Conservation (phyloP, 2,888 invertebrate species). For the Drosophila setosimentum region DNA sequence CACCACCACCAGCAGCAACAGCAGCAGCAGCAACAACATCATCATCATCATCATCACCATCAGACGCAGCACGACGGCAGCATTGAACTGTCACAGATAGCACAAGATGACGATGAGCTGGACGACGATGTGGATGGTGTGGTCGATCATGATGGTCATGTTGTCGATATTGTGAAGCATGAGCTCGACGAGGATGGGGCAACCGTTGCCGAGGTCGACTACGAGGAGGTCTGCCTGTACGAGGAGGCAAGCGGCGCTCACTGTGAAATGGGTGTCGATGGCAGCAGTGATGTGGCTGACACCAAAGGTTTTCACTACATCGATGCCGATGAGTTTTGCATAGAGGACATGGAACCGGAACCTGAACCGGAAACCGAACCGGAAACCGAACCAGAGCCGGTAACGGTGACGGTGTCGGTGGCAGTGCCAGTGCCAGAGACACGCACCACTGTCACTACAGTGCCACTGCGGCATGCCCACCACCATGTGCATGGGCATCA, state of each 20-base stretch:
- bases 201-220: constrained; percentile 74
- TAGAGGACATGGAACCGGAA: constrained; percentile 67
- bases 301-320: constrained; percentile 78
- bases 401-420: constrained; percentile 33
- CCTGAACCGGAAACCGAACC: constrained; percentile 39
- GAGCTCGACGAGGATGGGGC: constrained; percentile 80
- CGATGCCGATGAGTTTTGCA: constrained; percentile 80
- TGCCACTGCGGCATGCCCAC: constrained; percentile 37
- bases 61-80: constrained; percentile 73
- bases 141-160: constrained; percentile 72
- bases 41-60: constrained; percentile 64
- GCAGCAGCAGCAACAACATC: constrained; percentile 59
- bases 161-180: constrained; percentile 76
- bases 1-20: constrained; percentile 53
- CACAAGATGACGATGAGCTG: constrained; percentile 59
- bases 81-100: constrained; percentile 68
- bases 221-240: constrained; percentile 82
- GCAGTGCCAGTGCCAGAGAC: constrained; percentile 37
- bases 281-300: constrained; percentile 71
- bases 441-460: constrained; percentile 24
- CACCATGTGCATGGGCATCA: constrained; percentile 48
- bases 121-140: constrained; percentile 65
- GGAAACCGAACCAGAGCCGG: constrained; percentile 40
- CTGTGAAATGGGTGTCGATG: constrained; percentile 77
- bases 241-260: constrained; percentile 78